Conservation (phyloP, 2,797 vertebrate species). For the Lagorchestes hirsutus region DNA sequence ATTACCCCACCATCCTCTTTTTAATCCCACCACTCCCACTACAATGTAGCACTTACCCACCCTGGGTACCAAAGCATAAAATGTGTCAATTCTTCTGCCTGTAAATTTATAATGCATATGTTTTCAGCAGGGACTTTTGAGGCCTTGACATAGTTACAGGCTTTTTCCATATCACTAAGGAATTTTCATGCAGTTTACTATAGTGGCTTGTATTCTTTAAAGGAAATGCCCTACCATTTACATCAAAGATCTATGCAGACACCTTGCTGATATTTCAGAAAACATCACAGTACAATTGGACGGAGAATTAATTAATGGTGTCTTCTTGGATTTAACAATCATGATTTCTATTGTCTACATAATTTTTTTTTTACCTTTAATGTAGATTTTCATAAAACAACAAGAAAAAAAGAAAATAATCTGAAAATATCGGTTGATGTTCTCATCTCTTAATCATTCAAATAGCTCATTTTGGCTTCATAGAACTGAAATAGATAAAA, state of each 20-base stretch:
- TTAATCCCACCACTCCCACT: neutral
- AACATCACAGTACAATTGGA: constrained; percentile 36
- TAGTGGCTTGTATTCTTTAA: constrained; percentile 21
- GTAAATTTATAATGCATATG: neutral
- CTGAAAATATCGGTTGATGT: neutral
- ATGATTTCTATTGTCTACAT: constrained; percentile 55
- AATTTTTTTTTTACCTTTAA: neutral
- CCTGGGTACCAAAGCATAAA: neutral
- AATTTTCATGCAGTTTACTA: neutral
- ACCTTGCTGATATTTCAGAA: constrained; percentile 57
- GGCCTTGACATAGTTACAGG: constrained; percentile 44
- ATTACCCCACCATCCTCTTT: neutral
- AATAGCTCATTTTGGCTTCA: neutral
- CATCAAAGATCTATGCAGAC: constrained; percentile 49
- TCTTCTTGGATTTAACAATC: constrained; percentile 51
- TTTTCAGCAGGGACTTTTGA: constrained; percentile 5
- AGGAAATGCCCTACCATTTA: constrained; percentile 71
- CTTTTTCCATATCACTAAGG: constrained; percentile 28
- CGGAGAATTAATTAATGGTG: constrained; percentile 57
- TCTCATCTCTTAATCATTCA: neutral
- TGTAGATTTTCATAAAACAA: neutral
- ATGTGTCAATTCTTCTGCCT: neutral
- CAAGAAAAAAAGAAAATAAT: neutral
- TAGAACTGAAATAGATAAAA: neutral
- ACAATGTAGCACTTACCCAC: neutral